Base-by-base conservation (phyloP, 2,888 invertebrate species). In the Drosophila falleni region DNA sequence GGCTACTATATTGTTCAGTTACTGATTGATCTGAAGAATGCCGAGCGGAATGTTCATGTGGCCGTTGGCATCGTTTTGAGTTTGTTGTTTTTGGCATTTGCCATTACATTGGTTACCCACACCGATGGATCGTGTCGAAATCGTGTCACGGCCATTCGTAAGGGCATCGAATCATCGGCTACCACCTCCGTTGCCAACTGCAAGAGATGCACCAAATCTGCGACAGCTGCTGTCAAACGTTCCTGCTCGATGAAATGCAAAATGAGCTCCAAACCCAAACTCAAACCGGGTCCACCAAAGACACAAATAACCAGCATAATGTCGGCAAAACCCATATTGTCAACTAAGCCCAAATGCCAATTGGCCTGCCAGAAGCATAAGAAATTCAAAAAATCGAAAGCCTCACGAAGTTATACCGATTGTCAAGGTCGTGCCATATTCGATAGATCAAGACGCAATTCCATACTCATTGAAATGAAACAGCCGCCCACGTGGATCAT, bases 381-480 rank as follows among this genome's bases (percentile, higher is more conserved):
- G 15, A 16, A 15, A 11, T 5, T 31, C 23, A 6, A 53, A 8
- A 26, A 15, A 15, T 5, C 31, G 15, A 39, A 9, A 19, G 0
- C 19, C 2, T 10, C 19, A 19, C 26, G 9, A 0, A 47, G 10
- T 10, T 86, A 87, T 31, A 56, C 64, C 4, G 87, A 87, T 35
- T 51, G 65, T 11, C 81, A 89, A 58, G 82, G 80, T 1, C 81
- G 81, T n/a, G 76, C 80, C 46, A 86, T 91, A 23, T 91, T 87
- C 23, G 56, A 75, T 8, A 79, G 68, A 26, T 81, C 84, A 0
- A 83, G 83, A 26, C 72, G 85, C 13, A 87, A 81, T 47, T 65
- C 84, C 8, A 77, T 90, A 8, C 86, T 91, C 26, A 80, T 71
- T 1, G 91, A 92, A 42, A 90, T 90, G 90, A 91, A 90, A 47